Base-by-base conservation (phyloP, 2,797 vertebrate species). In the Holocentrus rufus region DNA sequence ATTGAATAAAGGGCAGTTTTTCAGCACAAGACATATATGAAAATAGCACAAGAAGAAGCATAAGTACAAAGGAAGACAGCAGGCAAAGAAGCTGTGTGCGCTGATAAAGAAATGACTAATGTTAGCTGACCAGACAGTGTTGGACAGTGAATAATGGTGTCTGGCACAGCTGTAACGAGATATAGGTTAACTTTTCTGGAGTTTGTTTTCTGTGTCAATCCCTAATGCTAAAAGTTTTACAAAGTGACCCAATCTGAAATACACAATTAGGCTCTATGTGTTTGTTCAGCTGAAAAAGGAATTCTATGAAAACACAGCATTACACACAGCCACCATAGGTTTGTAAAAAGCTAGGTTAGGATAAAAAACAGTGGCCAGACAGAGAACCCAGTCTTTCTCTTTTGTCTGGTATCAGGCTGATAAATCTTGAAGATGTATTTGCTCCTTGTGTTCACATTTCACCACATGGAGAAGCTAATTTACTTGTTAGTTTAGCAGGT, bases 101-200 rank as follows among this genome's bases (percentile, higher is more conserved):
- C 80, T 81, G 87, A 90, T 89, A 90, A 89, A 88, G 76, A 86
- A 81, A 88, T 88, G 88, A 91, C 74, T 85, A 91, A 91, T 91
- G 85, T 67, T 76, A 81, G 77, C 81, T 85, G 86, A 90, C 83
- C 80, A 61, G 75, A 87, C 79, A 82, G 18, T 65, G 44, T 49
- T 68, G 53, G 83, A 85, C 85, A 85, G 82, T 89, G 87, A 92
- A 85, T 89, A 92, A 91, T 91, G 69, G 79, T 77, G 65, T 69
- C 70, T 78, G 56, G 75, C 67, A 8, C 46, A 60, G 67, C 70
- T 90, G 89, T 81, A 91, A 85, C 69, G 84, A 74, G 68, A 73
- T 74, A 86, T 60, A 88, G 87, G 90, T 89, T 88, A 82, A 82
- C 73, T 80, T 89, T 76, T 53, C 23, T 69, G 4, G 20, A 68